Evolutionary conservation across 92 coral and sea anemone species (phyloP), one percentile per base, ranked within the genome.

Genomic region (Epizoanthus stellaris): DNA sequence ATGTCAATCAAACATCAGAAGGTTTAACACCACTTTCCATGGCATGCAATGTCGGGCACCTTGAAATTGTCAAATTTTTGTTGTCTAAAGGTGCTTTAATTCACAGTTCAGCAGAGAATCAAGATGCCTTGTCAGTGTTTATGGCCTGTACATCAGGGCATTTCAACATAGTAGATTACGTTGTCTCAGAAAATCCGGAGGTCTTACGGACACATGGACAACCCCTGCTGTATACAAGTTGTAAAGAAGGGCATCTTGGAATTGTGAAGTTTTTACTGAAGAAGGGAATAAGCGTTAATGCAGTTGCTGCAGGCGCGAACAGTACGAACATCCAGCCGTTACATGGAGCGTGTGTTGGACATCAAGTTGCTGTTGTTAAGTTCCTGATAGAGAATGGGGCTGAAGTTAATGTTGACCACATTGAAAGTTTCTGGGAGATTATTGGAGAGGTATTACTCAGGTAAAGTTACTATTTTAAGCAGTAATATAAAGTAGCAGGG

Each of bases 301-400:
- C 85, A 13, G 80, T 58, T 14, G 83, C 73, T 34, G n/a, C 64
- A 16, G 60, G 81, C 2, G 68, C 77, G 56, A 63, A 86, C 52
- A 74, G 59, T n/a, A 43, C 53, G 0, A 21, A 86, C 21, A 91
- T 86, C 11, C 81, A 88, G 63, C 98, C 98, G 2, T 90, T 97
- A 11, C 81, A 91, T 71, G 98, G 97, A 42, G 99, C 99, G 25
- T 95, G 98, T 80, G 73, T 75, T 6, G 97, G 96, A 15, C 87
- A 73, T 20, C 94, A 94, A 67, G 76, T 80, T 49, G 84, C 75
- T 19, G 89, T 94, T 62, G 88, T 90, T 25, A 88, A 89, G 73
- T 97, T 95, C 75, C 85, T 97, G 30, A 89, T 97, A 38, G 97
- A 97, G 91, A 95, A 97, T 82, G 96, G 95, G 4, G 99, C 98